Conservation (phyloP, 2,888 invertebrate species). For the Scaptomyza parva region DNA sequence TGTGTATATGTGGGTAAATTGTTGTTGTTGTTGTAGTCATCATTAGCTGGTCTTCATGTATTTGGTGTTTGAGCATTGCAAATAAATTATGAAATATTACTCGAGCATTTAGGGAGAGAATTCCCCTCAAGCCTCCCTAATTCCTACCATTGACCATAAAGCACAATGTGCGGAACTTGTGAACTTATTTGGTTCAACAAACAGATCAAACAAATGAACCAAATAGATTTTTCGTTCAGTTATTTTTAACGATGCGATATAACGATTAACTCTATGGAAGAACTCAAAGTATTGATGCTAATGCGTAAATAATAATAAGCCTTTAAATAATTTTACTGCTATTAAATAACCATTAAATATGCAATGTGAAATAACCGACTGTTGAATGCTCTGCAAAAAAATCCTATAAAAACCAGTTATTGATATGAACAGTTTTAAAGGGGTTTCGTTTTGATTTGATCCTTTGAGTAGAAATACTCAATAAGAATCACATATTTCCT, state of each 20-base stretch:
- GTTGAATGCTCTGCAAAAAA: not conserved
- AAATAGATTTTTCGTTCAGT: too few species aligned
- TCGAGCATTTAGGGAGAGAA: conserved; percentile 36
- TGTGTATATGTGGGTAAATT: not conserved
- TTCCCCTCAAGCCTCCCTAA: not conserved
- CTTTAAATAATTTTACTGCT: not conserved
- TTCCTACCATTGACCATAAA: too few species aligned
- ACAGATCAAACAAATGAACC: too few species aligned
- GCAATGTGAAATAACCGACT: not conserved
- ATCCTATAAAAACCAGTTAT: not conserved
- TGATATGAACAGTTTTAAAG: too few species aligned
- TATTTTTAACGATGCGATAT: not conserved
- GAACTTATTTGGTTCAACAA: not conserved
- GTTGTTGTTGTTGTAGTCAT: conserved; percentile 42
- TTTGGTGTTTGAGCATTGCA: conserved; percentile 47
- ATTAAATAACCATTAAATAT: not conserved
- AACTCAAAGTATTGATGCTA: not conserved
- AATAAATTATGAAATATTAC: conserved; percentile 68
- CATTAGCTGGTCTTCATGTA: conserved; percentile 65
- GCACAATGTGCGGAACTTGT: not conserved
- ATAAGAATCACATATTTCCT: too few species aligned
- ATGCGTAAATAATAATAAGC: not conserved
- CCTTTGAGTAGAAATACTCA: too few species aligned
- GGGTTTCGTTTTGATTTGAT: too few species aligned
- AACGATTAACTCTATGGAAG: too few species aligned